Percentiles rank a stretch among this genome's conserved stretches.
Conservation (phyloP, 2,888 invertebrate species). For the Willowsia nigromaculata region DNA sequence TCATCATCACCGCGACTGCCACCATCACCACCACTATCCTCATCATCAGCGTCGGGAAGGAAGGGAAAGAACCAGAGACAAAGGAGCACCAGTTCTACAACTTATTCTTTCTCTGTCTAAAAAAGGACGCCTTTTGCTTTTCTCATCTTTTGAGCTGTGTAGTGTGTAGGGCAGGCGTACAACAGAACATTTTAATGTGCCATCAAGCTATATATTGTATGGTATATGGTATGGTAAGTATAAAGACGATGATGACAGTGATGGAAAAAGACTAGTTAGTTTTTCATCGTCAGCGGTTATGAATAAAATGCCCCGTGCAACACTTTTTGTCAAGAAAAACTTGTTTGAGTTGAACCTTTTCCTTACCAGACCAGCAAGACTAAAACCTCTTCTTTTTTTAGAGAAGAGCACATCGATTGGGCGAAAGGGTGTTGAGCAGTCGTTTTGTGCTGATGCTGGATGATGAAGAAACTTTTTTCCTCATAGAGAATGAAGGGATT, state of each 20-base stretch:
- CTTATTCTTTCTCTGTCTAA: not conserved
- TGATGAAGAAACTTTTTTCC: constrained; percentile 26
- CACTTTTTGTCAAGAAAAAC: constrained; percentile 15
- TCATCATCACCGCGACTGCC: not conserved
- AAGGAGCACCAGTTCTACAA: not conserved
- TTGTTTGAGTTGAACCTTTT: not conserved
- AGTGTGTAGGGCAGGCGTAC: not conserved
- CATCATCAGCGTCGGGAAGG: not conserved
- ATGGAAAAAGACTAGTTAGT: constrained; percentile 58
- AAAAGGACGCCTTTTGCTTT: constrained; percentile 1
- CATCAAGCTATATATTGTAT: not conserved
- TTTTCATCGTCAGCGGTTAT: constrained; percentile 58
- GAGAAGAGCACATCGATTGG: constrained; percentile 33
- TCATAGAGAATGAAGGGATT: not conserved
- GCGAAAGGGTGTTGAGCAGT: not conserved
- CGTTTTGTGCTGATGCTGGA: not conserved
- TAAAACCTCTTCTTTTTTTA: not conserved
- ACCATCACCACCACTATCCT: not conserved
- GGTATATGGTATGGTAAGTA: not conserved
- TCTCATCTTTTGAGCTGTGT: not conserved
- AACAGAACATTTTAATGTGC: not conserved
- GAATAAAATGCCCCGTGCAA: constrained; percentile 48
- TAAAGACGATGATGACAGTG: constrained; percentile 48
- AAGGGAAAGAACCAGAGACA: not conserved
- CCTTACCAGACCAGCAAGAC: not conserved